Base-by-base conservation (phyloP, 1,140 invertebrate genomes). In the Frieseomelitta varia region DNA sequence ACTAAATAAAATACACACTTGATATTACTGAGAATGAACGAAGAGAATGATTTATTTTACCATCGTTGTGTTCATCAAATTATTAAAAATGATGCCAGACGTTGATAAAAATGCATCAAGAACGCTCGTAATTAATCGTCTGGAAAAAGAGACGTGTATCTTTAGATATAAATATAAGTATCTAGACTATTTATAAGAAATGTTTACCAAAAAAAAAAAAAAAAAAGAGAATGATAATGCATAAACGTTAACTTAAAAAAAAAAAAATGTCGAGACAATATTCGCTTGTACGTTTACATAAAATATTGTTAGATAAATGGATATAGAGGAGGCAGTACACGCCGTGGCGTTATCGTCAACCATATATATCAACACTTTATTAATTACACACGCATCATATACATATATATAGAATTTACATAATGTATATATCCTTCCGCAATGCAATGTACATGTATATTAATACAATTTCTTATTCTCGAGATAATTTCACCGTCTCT, bases 311-410 rank as follows among this genome's bases (percentile, higher is more conserved):
- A 78, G 68, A 79, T 73, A 39, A 75, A 72, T 27, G 72, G 27
- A 73, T n/a, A 73, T n/a, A 30, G 21, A 65, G 55, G 14, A 61
- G 27, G 19, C 30, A 21, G 67, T 39, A 67, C 12, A 65, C 27
- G 47, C 27, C 47, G 27, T 65, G 79, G 78, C 81, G 51, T 89
- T 65, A 87, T 90, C 81, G 74, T 91, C 89, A 91, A 92, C 87
- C 90, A 90, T 91, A 85, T 79, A 88, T 93, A 92, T 88, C 89
- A 93, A 93, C 91, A 93, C 87, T 93, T 93, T 93, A 93, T 93
- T 93, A 89, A 92, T 92, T 91, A 87, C 83, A 92, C 88, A 92
- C 85, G 88, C 86, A 90, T 92, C 88, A 85, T 91, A 90, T 90
- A 92, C 88, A 91, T 92, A 88, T 91, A 92, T 87, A 90, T 88